Conservation (phyloP, 2,113 vertebrate species). For the Octodon degus region DNA sequence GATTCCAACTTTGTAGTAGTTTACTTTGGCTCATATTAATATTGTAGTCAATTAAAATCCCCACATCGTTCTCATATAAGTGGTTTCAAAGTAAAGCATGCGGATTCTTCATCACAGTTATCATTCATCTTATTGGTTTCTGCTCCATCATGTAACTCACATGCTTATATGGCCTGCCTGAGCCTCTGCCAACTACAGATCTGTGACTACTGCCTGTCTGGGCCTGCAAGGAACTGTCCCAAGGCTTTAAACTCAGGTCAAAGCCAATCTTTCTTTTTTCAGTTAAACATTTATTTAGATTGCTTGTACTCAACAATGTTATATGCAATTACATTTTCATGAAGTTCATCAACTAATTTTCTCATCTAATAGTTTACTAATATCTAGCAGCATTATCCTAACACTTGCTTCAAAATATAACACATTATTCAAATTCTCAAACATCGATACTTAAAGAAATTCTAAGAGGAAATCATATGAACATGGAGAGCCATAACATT, state of each 20-base stretch:
- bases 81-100: not conserved
- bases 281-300: not conserved
- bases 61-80: not conserved
- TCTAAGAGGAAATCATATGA: not conserved
- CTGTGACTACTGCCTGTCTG: not conserved
- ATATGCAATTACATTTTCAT: not conserved
- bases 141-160: slow-evolving; percentile 42
- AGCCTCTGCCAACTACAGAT: not conserved
- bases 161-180: not conserved
- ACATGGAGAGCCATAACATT: not conserved
- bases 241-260: not conserved
- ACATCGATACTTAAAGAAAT: not conserved
- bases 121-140: not conserved
- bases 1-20: not conserved
- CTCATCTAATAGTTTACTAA: not conserved
- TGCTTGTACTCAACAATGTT: not conserved
- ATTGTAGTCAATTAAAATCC: not conserved
- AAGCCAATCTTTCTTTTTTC: slow-evolving; percentile 3
- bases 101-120: not conserved
- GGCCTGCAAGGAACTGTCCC: not conserved
- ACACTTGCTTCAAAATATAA: not conserved
- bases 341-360: not conserved
- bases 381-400: not conserved
- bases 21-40: slow-evolving; percentile 16
- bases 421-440: not conserved